Evolutionary conservation across 1,140 invertebrate genomes (phyloP), one percentile per base, ranked within the genome.

Genomic region (Tribolium castaneum): DNA sequence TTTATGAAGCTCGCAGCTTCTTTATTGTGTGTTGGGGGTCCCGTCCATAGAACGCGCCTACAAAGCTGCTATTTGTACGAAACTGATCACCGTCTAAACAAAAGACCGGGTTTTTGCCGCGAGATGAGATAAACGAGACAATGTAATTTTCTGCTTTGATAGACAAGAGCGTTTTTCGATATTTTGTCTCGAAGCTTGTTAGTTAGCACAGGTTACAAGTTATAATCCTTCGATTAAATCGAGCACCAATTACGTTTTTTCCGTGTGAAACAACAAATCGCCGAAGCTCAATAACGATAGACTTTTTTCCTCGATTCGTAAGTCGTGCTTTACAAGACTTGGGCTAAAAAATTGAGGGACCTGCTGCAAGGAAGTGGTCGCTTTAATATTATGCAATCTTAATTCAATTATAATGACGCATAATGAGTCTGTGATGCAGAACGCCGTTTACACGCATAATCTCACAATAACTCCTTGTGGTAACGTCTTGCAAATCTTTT

Each of bases 121-220:
- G 70, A 77, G 81, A 80, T 78, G 78, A 78, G 76, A 82, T 82
- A 83, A 81, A 83, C 78, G 81, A 81, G 82, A 84, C 83, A 84
- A 83, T 83, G 82, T 84, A 84, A 84, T 84, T 84, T 84, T 83
- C 82, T 81, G 82, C 71, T 83, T 84, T 84, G 80, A 84, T 84
- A 80, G 82, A 82, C 80, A 80, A 71, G 66, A 77, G 75, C 80
- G 81, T 75, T 81, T 83, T 77, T 76, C 74, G 75, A 62, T 78
- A 79, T 81, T 80, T 72, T 78, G 72, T 77, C 39, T 78, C 52
- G 49, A 56, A 70, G 30, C 80, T 79, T 78, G 80, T 80, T 81
- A 80, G 78, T 77, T 76, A 77, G 78, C 70, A 70, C 75, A 66
- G 77, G 54, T 34, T 80, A 76, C 56, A 71, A 52, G 70, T 75